Evolutionary conservation across 2,113 vertebrate species (phyloP).

Genomic region (Lycocorax pyrrhopterus): DNA sequence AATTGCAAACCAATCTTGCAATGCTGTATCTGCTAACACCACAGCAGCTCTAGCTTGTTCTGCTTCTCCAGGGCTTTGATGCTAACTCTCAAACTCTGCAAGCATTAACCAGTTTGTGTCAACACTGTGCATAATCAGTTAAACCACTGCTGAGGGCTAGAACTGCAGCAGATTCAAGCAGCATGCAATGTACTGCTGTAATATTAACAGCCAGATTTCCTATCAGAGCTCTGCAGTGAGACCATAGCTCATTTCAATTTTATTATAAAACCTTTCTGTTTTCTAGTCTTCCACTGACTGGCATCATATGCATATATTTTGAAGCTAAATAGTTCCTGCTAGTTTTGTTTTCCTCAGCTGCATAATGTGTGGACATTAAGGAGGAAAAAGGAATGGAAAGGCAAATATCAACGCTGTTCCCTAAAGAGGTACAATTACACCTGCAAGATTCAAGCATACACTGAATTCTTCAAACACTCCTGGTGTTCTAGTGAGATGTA

Average conservation of each 20-base stretch:
- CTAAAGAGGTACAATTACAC: background rate
- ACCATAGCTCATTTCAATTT: background rate
- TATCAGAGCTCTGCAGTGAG: background rate
- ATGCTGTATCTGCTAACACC: background rate
- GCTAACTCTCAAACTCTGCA: background rate
- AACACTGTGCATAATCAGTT: background rate
- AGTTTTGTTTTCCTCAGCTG: background rate
- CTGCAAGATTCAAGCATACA: background rate
- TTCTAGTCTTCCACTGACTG: background rate
- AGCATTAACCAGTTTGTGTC: background rate
- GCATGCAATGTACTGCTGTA: background rate
- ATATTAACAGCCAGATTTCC: background rate
- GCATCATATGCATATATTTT: background rate
- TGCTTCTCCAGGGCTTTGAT: background rate
- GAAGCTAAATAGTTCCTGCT: background rate
- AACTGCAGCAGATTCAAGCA: background rate
- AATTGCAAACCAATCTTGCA: background rate
- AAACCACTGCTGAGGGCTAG: background rate
- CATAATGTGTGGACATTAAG: rapidly evolving
- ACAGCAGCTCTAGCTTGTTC: background rate
- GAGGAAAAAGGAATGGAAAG: background rate
- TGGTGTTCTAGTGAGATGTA: background rate
- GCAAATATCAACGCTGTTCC: background rate
- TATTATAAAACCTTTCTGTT: background rate
- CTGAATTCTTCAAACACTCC: background rate